Conservation (phyloP, 2,113 vertebrate genomes). For the Xyrauchen texanus region DNA sequence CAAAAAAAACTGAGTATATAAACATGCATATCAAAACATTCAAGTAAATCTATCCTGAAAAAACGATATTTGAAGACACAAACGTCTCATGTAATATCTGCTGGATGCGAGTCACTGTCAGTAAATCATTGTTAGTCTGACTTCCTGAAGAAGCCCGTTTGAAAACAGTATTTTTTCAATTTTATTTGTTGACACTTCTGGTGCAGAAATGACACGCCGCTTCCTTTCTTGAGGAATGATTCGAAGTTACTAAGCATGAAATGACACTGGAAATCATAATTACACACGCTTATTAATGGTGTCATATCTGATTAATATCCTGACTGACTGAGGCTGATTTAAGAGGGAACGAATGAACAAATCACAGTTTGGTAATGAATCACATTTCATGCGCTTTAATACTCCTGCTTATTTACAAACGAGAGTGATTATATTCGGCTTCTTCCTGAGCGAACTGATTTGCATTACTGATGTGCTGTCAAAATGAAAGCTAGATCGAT, state of each 20-base stretch:
- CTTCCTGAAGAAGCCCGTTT: too few relatives aligned
- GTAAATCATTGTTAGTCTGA: too few relatives aligned
- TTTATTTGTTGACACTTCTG: too few relatives aligned
- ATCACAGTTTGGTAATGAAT: background rate
- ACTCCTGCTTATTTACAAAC: background rate
- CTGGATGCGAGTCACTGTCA: too few relatives aligned
- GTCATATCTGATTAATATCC: conserved; percentile 51
- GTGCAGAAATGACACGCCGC: too few relatives aligned
- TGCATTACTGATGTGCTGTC: background rate
- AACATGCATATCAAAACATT: too few relatives aligned
- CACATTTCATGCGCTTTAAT: background rate
- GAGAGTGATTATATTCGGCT: background rate
- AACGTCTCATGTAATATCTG: too few relatives aligned
- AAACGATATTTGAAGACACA: too few relatives aligned
- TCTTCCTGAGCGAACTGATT: background rate
- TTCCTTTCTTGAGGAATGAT: conserved; percentile 35
- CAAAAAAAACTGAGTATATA: too few relatives aligned
- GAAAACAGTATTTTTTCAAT: too few relatives aligned
- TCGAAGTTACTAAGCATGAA: conserved; percentile 41
- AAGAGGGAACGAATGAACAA: background rate
- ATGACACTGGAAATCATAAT: conserved; percentile 47
- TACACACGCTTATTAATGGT: conserved; percentile 14
- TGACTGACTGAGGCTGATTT: conserved; percentile 5
- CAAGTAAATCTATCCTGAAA: too few relatives aligned
- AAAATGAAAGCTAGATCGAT: too few relatives aligned